Evolutionary conservation across 2,888 invertebrate species (phyloP).

Genomic region (Pyrochroa serraticornis): DNA sequence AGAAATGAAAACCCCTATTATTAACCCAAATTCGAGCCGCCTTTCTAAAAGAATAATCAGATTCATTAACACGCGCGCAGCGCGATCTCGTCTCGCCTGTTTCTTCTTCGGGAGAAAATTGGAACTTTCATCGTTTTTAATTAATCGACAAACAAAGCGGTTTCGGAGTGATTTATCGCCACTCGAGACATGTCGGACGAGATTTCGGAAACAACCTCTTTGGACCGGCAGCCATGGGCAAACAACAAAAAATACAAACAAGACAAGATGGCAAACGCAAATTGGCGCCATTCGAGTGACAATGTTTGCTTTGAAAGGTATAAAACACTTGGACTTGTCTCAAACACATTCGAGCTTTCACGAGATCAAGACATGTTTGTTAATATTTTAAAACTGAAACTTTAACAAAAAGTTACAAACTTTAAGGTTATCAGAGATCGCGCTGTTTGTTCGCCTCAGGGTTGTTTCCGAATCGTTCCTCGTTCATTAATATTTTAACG

Average conservation of each 20-base stretch:
- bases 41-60: slow-evolving; percentile 29
- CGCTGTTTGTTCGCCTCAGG: slow-evolving; percentile 14
- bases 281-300: no score
- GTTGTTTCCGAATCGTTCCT: slow-evolving; percentile 27
- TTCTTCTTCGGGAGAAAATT: slow-evolving; percentile 12
- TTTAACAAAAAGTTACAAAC: not conserved
- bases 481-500: slow-evolving; percentile 29
- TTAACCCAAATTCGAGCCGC: slow-evolving; percentile 28
- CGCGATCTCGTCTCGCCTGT: slow-evolving; percentile 12
- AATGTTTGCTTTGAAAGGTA: no score
- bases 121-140: slow-evolving; percentile 28
- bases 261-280: no score
- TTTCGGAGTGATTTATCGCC: slow-evolving; percentile 4
- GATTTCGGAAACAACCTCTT: no score
- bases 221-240: no score
- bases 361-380: no score
- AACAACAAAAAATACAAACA: no score
- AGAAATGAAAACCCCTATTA: slow-evolving; percentile 28
- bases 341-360: no score
- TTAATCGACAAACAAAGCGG: slow-evolving; percentile 4
- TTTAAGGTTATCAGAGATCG: not conserved
- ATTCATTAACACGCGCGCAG: slow-evolving; percentile 21
- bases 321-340: no score
- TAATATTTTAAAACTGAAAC: no score
- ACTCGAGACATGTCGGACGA: no score